Conservation (phyloP, 2,113 vertebrate genomes). For the Bufo bufo region DNA sequence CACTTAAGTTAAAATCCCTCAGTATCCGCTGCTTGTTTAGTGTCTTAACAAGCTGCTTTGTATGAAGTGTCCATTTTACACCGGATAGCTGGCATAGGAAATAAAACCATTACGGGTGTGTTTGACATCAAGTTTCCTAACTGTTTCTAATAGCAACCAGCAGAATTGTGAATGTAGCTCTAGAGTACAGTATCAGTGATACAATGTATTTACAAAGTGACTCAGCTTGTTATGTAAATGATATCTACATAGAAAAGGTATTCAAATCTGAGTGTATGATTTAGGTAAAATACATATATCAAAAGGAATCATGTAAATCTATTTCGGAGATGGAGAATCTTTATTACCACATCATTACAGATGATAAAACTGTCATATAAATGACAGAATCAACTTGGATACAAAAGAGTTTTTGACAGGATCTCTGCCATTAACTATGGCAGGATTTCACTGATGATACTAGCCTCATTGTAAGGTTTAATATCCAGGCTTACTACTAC, state of each 20-base stretch:
- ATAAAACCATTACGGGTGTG: too few species aligned
- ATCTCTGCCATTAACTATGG: neutral
- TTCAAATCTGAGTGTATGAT: neutral
- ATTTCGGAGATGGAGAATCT: neutral
- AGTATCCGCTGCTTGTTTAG: too few species aligned
- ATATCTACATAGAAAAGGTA: neutral
- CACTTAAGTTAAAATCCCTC: too few species aligned
- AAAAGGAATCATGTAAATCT: neutral
- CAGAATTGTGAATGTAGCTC: neutral
- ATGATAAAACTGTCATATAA: neutral
- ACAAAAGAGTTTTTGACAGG: slow-evolving; percentile 1
- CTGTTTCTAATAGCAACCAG: neutral
- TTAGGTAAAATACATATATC: neutral
- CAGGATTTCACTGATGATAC: neutral
- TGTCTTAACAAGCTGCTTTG: too few species aligned
- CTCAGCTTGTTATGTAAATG: neutral
- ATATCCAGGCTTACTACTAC: neutral
- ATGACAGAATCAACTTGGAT: neutral
- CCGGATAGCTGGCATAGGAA: too few species aligned
- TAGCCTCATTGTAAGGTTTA: neutral
- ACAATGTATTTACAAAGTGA: neutral
- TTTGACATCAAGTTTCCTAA: too few species aligned
- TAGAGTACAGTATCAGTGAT: neutral
- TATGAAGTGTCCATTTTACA: too few species aligned
- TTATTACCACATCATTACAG: neutral